A percentile compares a stretch with the other conserved stretches of the same genome.
phyloP scores from a whole-genome alignment of 2,888 invertebrate species.

The Ophraella communa region DNA sequence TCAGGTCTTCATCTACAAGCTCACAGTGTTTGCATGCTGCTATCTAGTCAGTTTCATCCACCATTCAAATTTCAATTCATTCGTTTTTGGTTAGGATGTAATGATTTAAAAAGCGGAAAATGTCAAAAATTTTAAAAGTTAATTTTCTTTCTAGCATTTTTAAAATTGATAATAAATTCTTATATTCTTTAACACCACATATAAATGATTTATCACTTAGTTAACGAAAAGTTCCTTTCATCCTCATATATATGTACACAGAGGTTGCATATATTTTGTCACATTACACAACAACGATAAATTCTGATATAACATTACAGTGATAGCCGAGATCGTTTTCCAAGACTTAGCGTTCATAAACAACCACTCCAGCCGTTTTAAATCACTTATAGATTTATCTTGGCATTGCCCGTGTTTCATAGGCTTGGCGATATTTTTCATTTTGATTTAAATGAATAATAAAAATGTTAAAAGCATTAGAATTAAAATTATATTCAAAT shows the following conservation, averaged over 20 bases:
- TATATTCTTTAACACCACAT: too few relatives aligned
- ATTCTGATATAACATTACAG: conserved; percentile 28
- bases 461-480: conserved; percentile 35
- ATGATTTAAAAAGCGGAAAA: too few relatives aligned
- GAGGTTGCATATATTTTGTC: conserved; percentile 31
- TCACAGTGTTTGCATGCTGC: too few relatives aligned
- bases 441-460: conserved; percentile 39
- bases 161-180: too few relatives aligned
- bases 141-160: too few relatives aligned
- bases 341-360: conserved; percentile 32
- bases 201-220: conserved; percentile 9
- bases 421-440: conserved; percentile 37
- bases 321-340: conserved; percentile 34
- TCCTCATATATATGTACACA: conserved; percentile 17
- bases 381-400: conserved; percentile 43
- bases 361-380: conserved; percentile 35
- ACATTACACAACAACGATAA: conserved; percentile 32
- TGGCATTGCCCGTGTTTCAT: conserved; percentile 37
- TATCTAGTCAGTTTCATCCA: too few relatives aligned
- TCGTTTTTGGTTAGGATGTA: too few relatives aligned
- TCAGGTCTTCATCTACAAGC: too few relatives aligned
- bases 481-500: too few relatives aligned
- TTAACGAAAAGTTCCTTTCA: conserved; percentile 21
- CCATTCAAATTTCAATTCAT: too few relatives aligned
- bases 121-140: too few relatives aligned